Evolutionary conservation across 2,797 vertebrate species (phyloP).

Genomic region (Periparus ater): DNA sequence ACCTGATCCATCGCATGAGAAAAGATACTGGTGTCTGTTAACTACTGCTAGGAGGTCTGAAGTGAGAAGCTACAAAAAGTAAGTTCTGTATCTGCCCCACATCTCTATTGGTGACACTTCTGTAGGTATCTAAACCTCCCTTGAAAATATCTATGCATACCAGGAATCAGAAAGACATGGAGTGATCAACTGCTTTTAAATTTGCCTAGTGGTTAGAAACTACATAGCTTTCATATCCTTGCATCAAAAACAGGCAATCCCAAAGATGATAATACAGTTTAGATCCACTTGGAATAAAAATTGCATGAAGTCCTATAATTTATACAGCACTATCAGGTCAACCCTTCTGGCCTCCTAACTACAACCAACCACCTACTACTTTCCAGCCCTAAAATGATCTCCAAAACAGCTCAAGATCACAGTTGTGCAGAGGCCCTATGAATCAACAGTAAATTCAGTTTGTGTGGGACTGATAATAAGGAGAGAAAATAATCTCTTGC

Average conservation of each 20-base stretch:
- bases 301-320: neutral
- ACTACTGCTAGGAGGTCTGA: conserved; percentile 12
- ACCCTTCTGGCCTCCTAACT: neutral
- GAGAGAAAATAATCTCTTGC: neutral
- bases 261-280: neutral
- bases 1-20: conserved; percentile 8
- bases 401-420: neutral
- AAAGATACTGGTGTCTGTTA: conserved; percentile 52
- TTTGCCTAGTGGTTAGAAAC: neutral
- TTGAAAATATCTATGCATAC: neutral
- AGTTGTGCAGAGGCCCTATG: neutral
- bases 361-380: neutral
- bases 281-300: neutral
- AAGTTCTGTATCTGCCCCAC: neutral
- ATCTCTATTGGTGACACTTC: neutral
- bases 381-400: neutral
- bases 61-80: neutral
- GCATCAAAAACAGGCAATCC: neutral
- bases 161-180: neutral
- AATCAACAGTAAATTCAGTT: neutral
- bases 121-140: neutral
- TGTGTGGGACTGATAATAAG: neutral
- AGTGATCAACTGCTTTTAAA: neutral
- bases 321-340: neutral
- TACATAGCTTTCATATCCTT: neutral